Conservation (phyloP, 2,797 vertebrate genomes). For the Cephalopachus bancanus region DNA sequence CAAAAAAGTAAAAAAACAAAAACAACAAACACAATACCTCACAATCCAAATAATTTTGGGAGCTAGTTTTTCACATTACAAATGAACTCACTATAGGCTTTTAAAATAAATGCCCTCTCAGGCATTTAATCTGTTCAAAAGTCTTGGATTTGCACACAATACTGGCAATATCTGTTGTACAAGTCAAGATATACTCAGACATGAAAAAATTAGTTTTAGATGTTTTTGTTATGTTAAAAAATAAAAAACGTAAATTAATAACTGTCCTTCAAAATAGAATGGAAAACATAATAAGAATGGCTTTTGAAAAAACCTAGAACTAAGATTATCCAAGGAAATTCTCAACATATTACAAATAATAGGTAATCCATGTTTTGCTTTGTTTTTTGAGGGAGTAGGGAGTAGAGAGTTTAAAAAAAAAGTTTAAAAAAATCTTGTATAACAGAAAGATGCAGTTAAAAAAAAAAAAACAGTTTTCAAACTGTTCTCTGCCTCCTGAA, state of each 20-base stretch:
- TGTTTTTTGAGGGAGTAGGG: not conserved
- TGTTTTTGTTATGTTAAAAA: slow-evolving; percentile 16
- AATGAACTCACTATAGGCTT: not conserved
- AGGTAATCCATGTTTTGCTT: not conserved
- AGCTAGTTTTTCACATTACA: not conserved
- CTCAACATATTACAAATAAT: not conserved
- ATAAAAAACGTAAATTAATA: not conserved
- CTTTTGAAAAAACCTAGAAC: slow-evolving; percentile 56
- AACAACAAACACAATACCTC: not conserved
- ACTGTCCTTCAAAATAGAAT: slow-evolving; percentile 28
- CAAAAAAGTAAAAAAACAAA: not conserved
- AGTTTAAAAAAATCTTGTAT: not conserved
- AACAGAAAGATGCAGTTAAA: not conserved
- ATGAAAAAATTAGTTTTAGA: not conserved
- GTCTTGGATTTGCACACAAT: not conserved
- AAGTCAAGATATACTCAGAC: not conserved
- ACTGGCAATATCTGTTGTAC: not conserved
- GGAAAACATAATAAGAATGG: not conserved
- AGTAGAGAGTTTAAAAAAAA: not conserved
- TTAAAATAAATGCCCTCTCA: slow-evolving; percentile 26
- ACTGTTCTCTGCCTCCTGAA: not conserved
- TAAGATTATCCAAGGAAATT: slow-evolving; percentile 47
- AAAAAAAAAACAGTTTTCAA: not conserved
- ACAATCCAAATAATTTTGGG: not conserved
- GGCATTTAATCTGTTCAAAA: not conserved